Base-by-base conservation (phyloP, 2,797 vertebrate species). In the Antrozous pallidus region DNA sequence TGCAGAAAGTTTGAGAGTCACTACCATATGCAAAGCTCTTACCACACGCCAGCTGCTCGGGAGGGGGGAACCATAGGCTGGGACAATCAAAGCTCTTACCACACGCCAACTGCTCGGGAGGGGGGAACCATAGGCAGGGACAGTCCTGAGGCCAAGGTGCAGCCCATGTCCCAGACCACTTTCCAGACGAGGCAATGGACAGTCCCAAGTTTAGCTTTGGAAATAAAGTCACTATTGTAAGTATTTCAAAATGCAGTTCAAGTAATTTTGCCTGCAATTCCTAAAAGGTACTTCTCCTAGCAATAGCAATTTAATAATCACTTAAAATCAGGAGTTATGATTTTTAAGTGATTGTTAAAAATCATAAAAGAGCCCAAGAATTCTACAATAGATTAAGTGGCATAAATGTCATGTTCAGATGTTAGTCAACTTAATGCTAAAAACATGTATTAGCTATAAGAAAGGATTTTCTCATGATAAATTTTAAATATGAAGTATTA, bases 361-460 rank as follows among this genome's bases (percentile, higher is more conserved):
- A 54, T 24, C 51, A 85, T 49, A 70, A 94, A 91, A 88, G 4
- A 90, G 56, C 31, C 74, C 1, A 22, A 26, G 28, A 28, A 79
- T 63, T 90, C 67, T 92, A 88, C 24, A 88, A 51, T 28, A 92
- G n/a, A 82, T 67, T 65, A 93, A 84, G 17, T 54, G 24, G 12
- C n/a, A 88, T 26, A 94, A 93, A 82, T 63, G 51, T 26, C 26
- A 69, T 28, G 11, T 74, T 81, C 45, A 78, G 88, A 77, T 88
- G 28, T 91, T 84, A 96, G 94, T 87, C 90, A 93, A 82, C 13
- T 45, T 75, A 96, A 90, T 47, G 31, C 26, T 77, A 58, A 90
- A 61, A 94, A 88, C 81, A 38, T 54, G 4, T 56, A 84, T 49
- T 79, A 77, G 45, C 67, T 58, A 33, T 38, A 63, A 87, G 24